Evolutionary conservation across 2,888 invertebrate genomes (phyloP), one percentile per base, ranked within the genome.

Genomic region (Cheilosia pagana): DNA sequence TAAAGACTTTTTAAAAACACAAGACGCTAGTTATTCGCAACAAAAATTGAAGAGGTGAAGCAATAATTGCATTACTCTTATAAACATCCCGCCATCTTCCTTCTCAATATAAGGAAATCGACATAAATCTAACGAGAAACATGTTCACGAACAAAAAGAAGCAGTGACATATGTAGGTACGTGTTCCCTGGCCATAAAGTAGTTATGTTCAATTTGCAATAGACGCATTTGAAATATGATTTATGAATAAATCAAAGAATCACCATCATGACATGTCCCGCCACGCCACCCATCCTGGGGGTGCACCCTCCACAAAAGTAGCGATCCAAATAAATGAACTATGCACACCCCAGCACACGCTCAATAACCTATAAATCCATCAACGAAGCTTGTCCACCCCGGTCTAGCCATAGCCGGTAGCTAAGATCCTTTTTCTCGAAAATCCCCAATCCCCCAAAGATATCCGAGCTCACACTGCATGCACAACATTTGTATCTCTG

Each of bases 381-480:
- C 71, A 59, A 25, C 48, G 19, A 21, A 39, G n/a, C 1, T 21
- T 39, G 39, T 35, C 35, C 63, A 25, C 21, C 57, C 48, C 16
- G 16, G 67, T 68, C 67, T 68, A 55, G 55, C 53, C 67, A 19
- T 68, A 55, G 67, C 53, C 67, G 28, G 25, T 21, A 68, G 23
- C 50, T 41, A 21, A 14, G 14, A 68, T 31, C 8, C n/a, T 35
- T 28, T 43, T 41, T 16, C 28, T 4, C n/a, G 43, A 19, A 16
- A 3, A 12, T 43, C 25, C 4, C 23, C 10, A 72, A 52, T 48
- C n/a, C 52, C 62, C 70, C 16, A 71, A 41, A 67, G 41, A 41
- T 60, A 28, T 52, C 14, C 19, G 14, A n/a, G n/a, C 39, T 48
- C 31, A 19, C 21, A 52, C 16, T 43, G 19, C 19, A 68, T 55